These are phyloP conservation scores for Agriopis aurantiaria DNA, from an alignment of 2,888 invertebrate species.

Conservation along the genomic window DNA sequence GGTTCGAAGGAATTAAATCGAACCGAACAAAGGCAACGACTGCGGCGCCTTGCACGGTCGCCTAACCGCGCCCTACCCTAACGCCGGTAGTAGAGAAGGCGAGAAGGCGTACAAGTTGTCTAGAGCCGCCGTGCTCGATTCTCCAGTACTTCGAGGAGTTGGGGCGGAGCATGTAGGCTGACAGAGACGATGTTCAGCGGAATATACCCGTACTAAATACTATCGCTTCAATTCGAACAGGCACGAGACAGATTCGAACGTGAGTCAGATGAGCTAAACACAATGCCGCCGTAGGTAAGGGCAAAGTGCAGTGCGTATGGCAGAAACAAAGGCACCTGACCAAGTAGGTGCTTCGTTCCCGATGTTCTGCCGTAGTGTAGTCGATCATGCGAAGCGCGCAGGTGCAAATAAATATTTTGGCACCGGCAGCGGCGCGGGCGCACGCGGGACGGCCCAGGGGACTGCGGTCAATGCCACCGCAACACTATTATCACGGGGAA, in stretches of 20 bases:
- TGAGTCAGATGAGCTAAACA: slow-evolving; percentile 12
- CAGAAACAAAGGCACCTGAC: slow-evolving; percentile 20
- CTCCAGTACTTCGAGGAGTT: background rate
- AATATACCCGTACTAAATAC: too few species aligned
- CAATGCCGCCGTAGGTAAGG: background rate
- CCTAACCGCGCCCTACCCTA: too few species aligned
- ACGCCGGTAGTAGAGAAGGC: too few species aligned
- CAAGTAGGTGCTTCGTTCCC: slow-evolving; percentile 2
- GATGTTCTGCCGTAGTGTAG: background rate
- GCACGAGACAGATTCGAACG: background rate
- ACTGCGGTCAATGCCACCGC: slow-evolving; percentile 38
- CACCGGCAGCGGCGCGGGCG: slow-evolving; percentile 20
- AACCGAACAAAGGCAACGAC: too few species aligned
- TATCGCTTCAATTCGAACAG: background rate
- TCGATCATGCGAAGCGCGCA: slow-evolving; percentile 9
- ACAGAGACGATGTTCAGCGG: too few species aligned
- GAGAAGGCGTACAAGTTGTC: too few species aligned
- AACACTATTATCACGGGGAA: slow-evolving; percentile 23
- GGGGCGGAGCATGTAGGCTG: background rate
- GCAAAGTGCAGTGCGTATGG: slow-evolving; percentile 11
- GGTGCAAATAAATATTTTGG: slow-evolving; percentile 38
- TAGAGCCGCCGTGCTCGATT: background rate
- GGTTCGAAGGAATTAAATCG: too few species aligned
- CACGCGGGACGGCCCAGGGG: slow-evolving; percentile 6
- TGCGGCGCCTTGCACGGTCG: too few species aligned